Evolutionary conservation across 2,113 vertebrate genomes (phyloP).

Genomic region (Loxodonta africana): DNA sequence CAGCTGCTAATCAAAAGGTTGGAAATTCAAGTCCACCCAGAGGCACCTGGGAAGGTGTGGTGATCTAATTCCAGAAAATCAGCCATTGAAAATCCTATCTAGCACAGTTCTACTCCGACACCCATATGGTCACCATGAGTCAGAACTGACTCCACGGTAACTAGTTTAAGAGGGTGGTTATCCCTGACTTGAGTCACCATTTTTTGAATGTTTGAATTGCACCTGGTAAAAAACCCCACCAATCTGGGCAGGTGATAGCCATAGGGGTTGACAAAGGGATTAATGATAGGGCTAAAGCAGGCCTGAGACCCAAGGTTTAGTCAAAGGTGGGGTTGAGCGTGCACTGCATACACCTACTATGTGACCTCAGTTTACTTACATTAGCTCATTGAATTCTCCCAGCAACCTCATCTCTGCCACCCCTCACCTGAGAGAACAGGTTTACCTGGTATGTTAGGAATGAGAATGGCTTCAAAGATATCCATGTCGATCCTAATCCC

Average conservation of each 20-base stretch:
- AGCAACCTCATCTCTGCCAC: neutral
- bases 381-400: neutral
- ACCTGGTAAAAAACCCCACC: neutral
- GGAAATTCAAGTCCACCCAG: neutral
- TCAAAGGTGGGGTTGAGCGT: neutral
- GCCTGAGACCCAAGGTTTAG: neutral
- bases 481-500: neutral
- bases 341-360: neutral
- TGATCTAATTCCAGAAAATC: neutral
- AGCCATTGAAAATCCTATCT: neutral
- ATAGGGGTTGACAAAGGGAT: neutral
- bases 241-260: neutral
- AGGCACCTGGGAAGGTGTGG: neutral
- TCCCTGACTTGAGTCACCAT: neutral
- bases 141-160: neutral
- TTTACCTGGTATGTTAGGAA: neutral
- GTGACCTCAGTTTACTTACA: neutral
- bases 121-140: neutral
- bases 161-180: neutral
- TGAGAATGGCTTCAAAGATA: neutral
- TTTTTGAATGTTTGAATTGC: neutral
- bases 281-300: too few relatives aligned
- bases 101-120: neutral
- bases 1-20: neutral
- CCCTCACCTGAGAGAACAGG: neutral